phyloP scores from a whole-genome alignment of 2,888 invertebrate genomes.

The Troglohyphantes excavatus region DNA sequence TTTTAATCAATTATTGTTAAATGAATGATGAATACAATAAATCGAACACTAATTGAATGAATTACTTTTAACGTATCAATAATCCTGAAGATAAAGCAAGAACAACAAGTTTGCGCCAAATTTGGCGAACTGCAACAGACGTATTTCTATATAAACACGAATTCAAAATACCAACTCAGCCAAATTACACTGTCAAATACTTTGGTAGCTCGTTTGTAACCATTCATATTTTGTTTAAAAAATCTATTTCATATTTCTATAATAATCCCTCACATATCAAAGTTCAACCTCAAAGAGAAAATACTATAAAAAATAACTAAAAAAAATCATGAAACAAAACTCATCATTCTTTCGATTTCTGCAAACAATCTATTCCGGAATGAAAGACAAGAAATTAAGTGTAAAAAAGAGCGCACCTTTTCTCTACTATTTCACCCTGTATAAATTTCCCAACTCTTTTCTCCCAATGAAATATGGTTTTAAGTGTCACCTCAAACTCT shows the following conservation, averaged over 20 bases:
- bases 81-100: too few relatives aligned
- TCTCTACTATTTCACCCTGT: not conserved
- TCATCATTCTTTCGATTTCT: not conserved
- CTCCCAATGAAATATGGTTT: not conserved
- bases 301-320: not conserved
- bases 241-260: not conserved
- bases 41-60: too few relatives aligned
- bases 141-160: too few relatives aligned
- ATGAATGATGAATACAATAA: too few relatives aligned
- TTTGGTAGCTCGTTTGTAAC: too few relatives aligned
- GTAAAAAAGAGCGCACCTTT: not conserved
- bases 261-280: not conserved
- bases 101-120: too few relatives aligned
- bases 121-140: too few relatives aligned
- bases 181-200: too few relatives aligned
- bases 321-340: not conserved
- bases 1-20: too few relatives aligned
- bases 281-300: not conserved
- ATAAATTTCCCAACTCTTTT: not conserved
- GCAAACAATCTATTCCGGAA: not conserved
- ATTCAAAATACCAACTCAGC: too few relatives aligned
- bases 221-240: not conserved
- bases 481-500: not conserved
- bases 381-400: not conserved
- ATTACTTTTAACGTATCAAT: too few relatives aligned